phyloP scores from a whole-genome alignment of 2,797 vertebrate genomes.

The Chromis chromis region DNA sequence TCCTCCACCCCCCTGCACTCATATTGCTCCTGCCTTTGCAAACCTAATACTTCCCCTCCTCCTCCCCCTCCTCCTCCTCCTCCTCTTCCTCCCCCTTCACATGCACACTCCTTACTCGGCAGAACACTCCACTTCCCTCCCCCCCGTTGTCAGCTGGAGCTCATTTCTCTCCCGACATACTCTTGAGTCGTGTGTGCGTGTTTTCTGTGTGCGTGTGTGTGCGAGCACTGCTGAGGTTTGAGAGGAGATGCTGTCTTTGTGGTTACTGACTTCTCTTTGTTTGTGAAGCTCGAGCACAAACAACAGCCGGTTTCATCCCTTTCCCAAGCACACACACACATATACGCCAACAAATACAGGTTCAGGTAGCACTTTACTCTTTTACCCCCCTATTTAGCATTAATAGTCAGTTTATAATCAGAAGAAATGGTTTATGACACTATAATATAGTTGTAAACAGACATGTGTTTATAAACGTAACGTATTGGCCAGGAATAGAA shows the following conservation, averaged over 20 bases:
- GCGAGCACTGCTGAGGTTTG: conserved; percentile 55
- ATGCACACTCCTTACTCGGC: conserved; percentile 72
- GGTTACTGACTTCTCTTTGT: conserved; percentile 68
- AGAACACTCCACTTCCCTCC: conserved; percentile 68
- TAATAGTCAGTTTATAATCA: conserved; percentile 1
- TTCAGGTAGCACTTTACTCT: conserved; percentile 48
- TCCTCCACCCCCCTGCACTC: conserved; percentile 62
- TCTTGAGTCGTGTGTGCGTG: conserved; percentile 36
- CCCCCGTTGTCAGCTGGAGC: conserved; percentile 76
- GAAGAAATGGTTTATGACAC: conserved; percentile 20
- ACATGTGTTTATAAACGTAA: neutral
- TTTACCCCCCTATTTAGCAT: conserved; percentile 1
- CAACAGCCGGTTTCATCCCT: conserved; percentile 50
- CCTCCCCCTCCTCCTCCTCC: conserved; percentile 10
- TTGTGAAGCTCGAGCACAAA: conserved; percentile 65
- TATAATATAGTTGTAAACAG: conserved; percentile 6
- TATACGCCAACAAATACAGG: conserved; percentile 32
- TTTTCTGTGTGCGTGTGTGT: conserved; percentile 2
- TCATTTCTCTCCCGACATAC: conserved; percentile 73
- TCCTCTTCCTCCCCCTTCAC: conserved; percentile 41
- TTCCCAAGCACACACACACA: conserved; percentile 13
- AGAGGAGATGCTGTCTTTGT: conserved; percentile 69
- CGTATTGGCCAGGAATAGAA: neutral
- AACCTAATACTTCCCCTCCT: conserved; percentile 59
- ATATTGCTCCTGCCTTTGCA: conserved; percentile 60